Evolutionary conservation across 2,888 invertebrate species (phyloP).

Genomic region (Cotesia congregata): DNA sequence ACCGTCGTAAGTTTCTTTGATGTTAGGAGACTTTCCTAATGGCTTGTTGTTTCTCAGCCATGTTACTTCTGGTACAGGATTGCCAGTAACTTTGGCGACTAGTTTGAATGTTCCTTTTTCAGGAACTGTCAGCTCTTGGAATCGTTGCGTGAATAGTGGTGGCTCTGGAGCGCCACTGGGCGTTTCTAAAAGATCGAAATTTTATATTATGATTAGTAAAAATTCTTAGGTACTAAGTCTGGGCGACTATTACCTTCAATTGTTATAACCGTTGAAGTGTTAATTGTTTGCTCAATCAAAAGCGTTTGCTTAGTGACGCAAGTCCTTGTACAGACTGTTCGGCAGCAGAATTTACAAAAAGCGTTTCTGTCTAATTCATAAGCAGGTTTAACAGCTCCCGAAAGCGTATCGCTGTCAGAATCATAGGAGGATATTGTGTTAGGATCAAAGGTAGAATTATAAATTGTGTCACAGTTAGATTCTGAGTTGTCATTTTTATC

Average conservation of each 20-base stretch:
- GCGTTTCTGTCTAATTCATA: not conserved
- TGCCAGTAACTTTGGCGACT: conserved; percentile 87
- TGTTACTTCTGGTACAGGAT: conserved; percentile 89
- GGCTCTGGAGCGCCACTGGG: conserved; percentile 84
- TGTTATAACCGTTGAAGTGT: not conserved
- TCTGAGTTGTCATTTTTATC: not conserved
- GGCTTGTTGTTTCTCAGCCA: conserved; percentile 92
- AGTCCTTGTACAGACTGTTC: conserved; percentile 16
- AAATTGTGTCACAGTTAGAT: conserved; percentile 21
- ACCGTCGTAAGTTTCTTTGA: conserved; percentile 85
- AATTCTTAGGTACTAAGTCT: not conserved
- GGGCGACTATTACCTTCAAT: not conserved
- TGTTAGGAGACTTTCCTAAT: conserved; percentile 81
- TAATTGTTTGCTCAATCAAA: conserved; percentile 13
- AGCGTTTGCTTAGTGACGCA: conserved; percentile 7
- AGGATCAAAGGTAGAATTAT: conserved; percentile 1
- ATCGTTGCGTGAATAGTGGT: conserved; percentile 88
- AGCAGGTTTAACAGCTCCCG: conserved; percentile 13
- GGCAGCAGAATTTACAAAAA: conserved; percentile 10
- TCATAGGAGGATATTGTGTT: not conserved
- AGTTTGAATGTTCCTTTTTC: conserved; percentile 84
- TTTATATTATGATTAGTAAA: conserved; percentile 8
- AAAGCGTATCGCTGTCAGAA: conserved; percentile 4
- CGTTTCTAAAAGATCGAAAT: conserved; percentile 73
- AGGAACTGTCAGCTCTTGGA: conserved; percentile 87